These are phyloP conservation scores for Lathronympha strigana DNA, from an alignment of 2,888 invertebrate species.

Conservation along the genomic window DNA sequence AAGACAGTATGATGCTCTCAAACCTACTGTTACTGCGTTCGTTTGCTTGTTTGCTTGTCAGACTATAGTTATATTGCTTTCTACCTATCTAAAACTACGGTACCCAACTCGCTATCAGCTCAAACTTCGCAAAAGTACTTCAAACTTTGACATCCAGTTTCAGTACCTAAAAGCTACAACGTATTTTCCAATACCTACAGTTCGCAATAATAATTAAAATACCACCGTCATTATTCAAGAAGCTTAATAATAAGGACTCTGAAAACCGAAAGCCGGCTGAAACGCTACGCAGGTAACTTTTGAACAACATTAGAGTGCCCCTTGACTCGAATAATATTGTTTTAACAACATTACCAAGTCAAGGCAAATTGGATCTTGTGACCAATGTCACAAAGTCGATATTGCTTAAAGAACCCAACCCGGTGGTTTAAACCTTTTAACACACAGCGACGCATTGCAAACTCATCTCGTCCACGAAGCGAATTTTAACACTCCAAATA, in stretches of 20 bases:
- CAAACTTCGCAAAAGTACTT: too few relatives aligned
- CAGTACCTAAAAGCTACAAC: too few relatives aligned
- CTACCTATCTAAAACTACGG: too few relatives aligned
- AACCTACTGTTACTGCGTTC: too few relatives aligned
- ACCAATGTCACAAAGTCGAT: background rate
- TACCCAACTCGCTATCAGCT: too few relatives aligned
- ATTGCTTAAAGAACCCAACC: background rate
- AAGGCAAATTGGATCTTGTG: background rate
- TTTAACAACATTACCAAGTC: background rate
- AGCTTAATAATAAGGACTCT: conserved; percentile 5
- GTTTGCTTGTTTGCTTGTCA: too few relatives aligned
- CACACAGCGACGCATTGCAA: background rate
- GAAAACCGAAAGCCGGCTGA: conserved; percentile 3
- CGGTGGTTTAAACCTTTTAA: background rate
- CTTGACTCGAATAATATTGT: background rate
- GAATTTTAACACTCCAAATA: conserved; percentile 21
- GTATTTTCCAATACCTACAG: too few relatives aligned
- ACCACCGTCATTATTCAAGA: background rate
- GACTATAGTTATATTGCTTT: too few relatives aligned
- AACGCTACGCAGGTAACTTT: conserved; percentile 26
- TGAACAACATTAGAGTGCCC: conserved; percentile 11
- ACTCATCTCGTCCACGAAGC: conserved; percentile 25
- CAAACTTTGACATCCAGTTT: too few relatives aligned
- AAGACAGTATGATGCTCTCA: too few relatives aligned
- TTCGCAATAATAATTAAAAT: too few relatives aligned